Base-by-base conservation (phyloP, 2,888 invertebrate genomes). In the Hirtodrosophila duncani region DNA sequence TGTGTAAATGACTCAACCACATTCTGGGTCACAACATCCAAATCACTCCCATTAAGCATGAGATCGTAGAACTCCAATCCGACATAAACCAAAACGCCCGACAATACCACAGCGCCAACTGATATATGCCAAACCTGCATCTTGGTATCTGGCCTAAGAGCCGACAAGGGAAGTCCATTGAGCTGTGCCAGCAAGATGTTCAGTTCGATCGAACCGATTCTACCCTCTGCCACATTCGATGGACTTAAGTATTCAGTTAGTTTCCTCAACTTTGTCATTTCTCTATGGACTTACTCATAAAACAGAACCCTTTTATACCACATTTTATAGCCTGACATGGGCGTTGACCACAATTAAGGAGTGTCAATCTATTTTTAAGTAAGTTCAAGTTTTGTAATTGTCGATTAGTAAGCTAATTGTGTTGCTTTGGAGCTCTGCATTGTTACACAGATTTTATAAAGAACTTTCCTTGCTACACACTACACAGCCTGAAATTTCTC, bases 201-300 rank as follows among this genome's bases (percentile, higher is more conserved):
- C 11, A 81, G 50, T 34, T 79, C 68, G 3, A 83, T 66, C 1
- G 83, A 83, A 18, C 83, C 83, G 7, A 82, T 57, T 23, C 14
- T 50, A 2, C 83, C 83, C 11, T 45, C 51, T 1, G 43, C 36
- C 2, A 78, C 65, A 56, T 78, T 58, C 1, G 83, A 83, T 17
- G 68, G 65, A 18, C 53, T 39, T 34, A 79, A n/a, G 3, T 18
- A 51, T 11, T 50, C 49, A n/a, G 37, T 38, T 3, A 36, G 8
- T 5, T 20, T 29, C 27, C 48, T 10, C 3, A 71, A 26, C 20
- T 42, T 55, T 6, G 37, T 37, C 71, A 75, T 75, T 29, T 37
- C 8, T 21, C 29, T 23, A 10, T 14, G 8, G 26, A 29, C n/a
- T n/a, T n/a, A n/a, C n/a, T 45, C 6, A 8, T 6, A n/a, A 36